Evolutionary conservation across 2,888 invertebrate species (phyloP), one percentile per base, ranked within the genome.

Genomic region (Sinhomidia bicolor): DNA sequence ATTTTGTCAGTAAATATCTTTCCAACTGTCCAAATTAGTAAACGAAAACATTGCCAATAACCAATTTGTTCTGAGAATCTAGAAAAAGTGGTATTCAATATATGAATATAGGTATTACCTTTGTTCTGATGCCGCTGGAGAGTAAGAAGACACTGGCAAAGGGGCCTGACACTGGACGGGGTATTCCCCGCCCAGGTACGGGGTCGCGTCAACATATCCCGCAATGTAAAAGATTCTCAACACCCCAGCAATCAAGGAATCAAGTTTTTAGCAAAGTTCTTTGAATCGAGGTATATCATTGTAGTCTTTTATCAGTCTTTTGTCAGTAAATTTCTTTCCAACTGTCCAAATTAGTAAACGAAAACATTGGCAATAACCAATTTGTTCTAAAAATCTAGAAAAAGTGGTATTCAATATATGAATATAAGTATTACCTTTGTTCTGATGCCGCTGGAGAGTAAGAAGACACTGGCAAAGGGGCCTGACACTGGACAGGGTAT

Each of bases 161-260:
- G 91, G 91, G 5, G 89, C 89, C 80, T 86, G 86, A 6, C 90
- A 62, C n/a, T 81, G 81, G 36, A 92, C 92, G 20, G 91, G 91
- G 71, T 90, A 90, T 36, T 89, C 90, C 62, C 92, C 90, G 2
- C 92, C 92, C 12, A 91, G 83, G 62, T 92, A 91, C 1, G 89
- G 89, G 60, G 91, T 86, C 26, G 92, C 90, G 85, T 92, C 91
- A 36, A 91, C 89, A 87, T 89, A 92, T 57, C 91, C 91, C 83
- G 92, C 92, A 83, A 92, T 92, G 71, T 87, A 92, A 65, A 92
- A n/a, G n/a, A n/a, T n/a, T n/a, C n/a, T 92, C 87, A 92, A 92
- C 92, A 92, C 47, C 47, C 14, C 17, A 1, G 17, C 76, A 54
- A 32, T 54, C 20, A 54, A 78, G 20, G n/a, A n/a, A n/a, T 32